phyloP scores from a whole-genome alignment of 2,113 vertebrate genomes.

The Brachypodius melanocephalos region DNA sequence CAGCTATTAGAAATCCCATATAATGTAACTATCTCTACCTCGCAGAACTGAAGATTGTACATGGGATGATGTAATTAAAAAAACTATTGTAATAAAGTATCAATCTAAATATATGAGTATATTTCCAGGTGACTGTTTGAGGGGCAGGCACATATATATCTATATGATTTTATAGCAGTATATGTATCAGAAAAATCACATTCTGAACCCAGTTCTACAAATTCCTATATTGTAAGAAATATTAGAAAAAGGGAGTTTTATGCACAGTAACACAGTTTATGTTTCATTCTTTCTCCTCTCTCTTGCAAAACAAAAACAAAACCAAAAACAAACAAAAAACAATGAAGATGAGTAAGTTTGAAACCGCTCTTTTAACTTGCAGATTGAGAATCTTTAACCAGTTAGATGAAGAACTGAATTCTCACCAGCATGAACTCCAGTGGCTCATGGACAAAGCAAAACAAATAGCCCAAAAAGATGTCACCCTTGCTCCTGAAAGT shows the following conservation, averaged over 20 bases:
- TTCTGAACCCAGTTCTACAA: background rate
- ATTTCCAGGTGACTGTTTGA: background rate
- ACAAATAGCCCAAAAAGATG: constrained; percentile 88
- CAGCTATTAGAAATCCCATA: background rate
- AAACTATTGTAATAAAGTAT: background rate
- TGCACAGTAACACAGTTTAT: background rate
- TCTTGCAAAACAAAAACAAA: background rate
- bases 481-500: constrained; percentile 78
- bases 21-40: background rate
- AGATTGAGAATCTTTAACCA: constrained; percentile 90
- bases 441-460: constrained; percentile 91
- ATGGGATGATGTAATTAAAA: background rate
- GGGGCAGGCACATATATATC: background rate
- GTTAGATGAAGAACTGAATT: constrained; percentile 89
- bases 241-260: background rate
- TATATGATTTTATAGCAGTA: background rate
- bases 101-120: background rate
- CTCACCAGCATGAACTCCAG: constrained; percentile 87
- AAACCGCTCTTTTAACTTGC: constrained; percentile 38
- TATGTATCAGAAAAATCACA: background rate
- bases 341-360: background rate
- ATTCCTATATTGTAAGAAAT: background rate
- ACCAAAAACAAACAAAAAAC: too few species aligned
- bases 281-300: background rate
- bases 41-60: background rate